Base-by-base conservation (phyloP, 2,113 vertebrate genomes). In the Hassar affinis region DNA sequence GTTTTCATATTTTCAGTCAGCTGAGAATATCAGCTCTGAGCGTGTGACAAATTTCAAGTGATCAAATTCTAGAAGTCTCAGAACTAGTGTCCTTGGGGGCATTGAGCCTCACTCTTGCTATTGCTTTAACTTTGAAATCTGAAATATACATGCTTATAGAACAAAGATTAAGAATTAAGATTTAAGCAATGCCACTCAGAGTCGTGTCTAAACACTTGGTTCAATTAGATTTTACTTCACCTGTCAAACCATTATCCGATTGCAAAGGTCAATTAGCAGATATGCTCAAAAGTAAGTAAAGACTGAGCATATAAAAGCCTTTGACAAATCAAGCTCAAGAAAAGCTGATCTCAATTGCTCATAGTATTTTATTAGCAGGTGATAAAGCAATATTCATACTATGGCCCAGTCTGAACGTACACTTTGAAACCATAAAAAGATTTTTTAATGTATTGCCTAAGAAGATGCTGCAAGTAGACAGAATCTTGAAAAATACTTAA, bases 161-260 rank as follows among this genome's bases (percentile, higher is more conserved):
- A 17, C 78, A 30, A 42, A 42, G 25, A 52, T 52, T 33, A 25
- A 22, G 12, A 0, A 56, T 56, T 77, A 42, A 42, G 38, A 42
- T 42, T 77, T 35, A 1, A 56, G 11, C 12, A 76, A 22, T 12
- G 22, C 7, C 27, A 33, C 22, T 35, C 9, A 35, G 30, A 76
- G 17, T n/a, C 15, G 69, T 15, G 17, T 76, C 30, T 2, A 54
- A 69, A 54, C 33, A 81, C 62, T 54, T 22, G 22, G 12, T 69
- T 68, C 33, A n/a, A 80, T 22, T 45, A 47, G 57, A 79, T 33
- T 27, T 79, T 20, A 54, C 49, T 80, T 66, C 33, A 69, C 68
- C 33, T 14, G 33, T 62, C 52, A 10, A 68, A 9, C 2, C 38
- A 71, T 71, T 72, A 72, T 45, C 42, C n/a, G 20, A 35, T 80